Evolutionary conservation across 2,113 vertebrate genomes (phyloP), one percentile per base, ranked within the genome.

Genomic region (Pogonocichla stellata): DNA sequence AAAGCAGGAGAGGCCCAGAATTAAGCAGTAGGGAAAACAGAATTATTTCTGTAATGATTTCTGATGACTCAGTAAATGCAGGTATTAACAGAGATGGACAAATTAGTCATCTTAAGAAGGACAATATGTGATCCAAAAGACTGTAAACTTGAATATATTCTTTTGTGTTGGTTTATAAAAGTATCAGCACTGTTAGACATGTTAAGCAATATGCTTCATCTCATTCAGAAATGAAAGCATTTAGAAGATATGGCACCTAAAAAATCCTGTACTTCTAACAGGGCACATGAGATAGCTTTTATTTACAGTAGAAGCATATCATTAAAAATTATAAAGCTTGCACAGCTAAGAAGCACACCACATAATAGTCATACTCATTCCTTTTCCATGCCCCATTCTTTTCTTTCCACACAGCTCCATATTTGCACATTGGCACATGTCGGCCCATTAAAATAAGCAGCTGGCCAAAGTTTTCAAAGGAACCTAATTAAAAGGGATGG

Each of bases 371-470:
- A 70, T 9, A 19, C 36, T 71, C 50, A 56, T 65, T 83, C 73
- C 54, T 79, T 65, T 70, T 65, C 79, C 54, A 53, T n/a, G 50
- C 38, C 89, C 69, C 51, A 33, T 58, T 91, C 86, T 66, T 64
- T 64, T 77, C 80, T 54, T 77, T 64, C 91, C 86, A 51, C 12
- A 29, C 31, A 86, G 84, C 84, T 91, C 90, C 60, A 22, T 87
- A 90, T 86, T 93, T 82, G 65, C 80, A 86, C 56, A 58, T 8
- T 86, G 96, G 93, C 95, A 90, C 40, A 79, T 31, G 69, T 22
- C 0, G 2, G 79, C 79, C 95, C 90, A 96, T 94, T 96, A 95
- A 93, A 95, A 93, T 62, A 88, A 22, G 33, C 95, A 97, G 93
- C 94, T 94, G 92, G 66, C 22, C 42, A 13, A 90, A 91, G 78